Base-by-base conservation (phyloP, 2,797 vertebrate species). In the Anableps anableps region DNA sequence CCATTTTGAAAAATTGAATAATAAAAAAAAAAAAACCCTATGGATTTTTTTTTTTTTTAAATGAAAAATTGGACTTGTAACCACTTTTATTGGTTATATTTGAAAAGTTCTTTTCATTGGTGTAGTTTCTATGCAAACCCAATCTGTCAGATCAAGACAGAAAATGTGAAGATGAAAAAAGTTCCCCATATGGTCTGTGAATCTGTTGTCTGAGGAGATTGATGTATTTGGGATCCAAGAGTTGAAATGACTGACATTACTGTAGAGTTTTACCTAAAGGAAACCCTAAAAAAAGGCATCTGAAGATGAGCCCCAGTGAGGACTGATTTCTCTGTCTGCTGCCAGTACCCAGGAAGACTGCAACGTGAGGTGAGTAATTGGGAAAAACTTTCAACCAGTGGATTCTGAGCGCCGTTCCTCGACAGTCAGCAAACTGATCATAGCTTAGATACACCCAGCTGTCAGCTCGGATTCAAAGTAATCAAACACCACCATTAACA, bases 361-460 rank as follows among this genome's bases (percentile, higher is more conserved):
- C 26, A 64, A 77, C 43, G 82, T 9, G 9, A 21, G 64, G 75
- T 73, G 85, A 85, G 85, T 93, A 93, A 93, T 90, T 91, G 85
- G 86, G 72, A 82, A 84, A 84, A 90, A 73, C 82, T 85, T 90
- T 79, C 91, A 78, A 80, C 75, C 85, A 68, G 76, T 41, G 1
- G 82, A 78, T 48, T 82, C 48, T 83, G 90, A 94, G 79, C 80
- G 91, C 43, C 5, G 4, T 70, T 26, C 23, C 66, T 70, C 68
- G 13, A 53, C 47, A 86, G 83, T 87, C 79, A 55, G 85, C 68
- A 70, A 89, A 82, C 89, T 77, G 86, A 89, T 86, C 62, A 34
- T 43, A 17, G 85, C 77, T 74, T 47, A 76, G 89, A 48, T 75
- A 55, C 81, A 66, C 31, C 1, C 55, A 85, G 84, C 76, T 86